Evolutionary conservation across 2,888 invertebrate species (phyloP).

Genomic region (Eupithecia abbreviata): DNA sequence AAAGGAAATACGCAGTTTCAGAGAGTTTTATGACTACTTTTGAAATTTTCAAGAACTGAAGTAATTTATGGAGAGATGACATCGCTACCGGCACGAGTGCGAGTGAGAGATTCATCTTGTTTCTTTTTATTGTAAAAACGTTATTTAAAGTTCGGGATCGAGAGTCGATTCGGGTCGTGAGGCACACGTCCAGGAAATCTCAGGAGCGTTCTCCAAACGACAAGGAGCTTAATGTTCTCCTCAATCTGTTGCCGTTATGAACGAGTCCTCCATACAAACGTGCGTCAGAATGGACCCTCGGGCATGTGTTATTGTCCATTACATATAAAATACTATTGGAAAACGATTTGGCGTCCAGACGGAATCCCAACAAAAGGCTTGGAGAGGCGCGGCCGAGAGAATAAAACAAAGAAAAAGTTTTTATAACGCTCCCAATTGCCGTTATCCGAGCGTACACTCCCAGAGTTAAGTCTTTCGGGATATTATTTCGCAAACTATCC

Average conservation of each 20-base stretch:
- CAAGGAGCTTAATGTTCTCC: slow-evolving; percentile 39
- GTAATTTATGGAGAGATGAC: slow-evolving; percentile 41
- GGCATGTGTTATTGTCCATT: slow-evolving; percentile 75
- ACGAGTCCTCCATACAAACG: slow-evolving; percentile 49
- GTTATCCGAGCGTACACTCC: slow-evolving; percentile 55
- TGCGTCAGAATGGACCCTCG: slow-evolving; percentile 54
- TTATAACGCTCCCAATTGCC: slow-evolving; percentile 67
- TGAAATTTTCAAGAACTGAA: slow-evolving; percentile 36
- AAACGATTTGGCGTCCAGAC: slow-evolving; percentile 76
- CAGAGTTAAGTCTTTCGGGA: slow-evolving; percentile 43
- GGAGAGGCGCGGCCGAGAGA: slow-evolving; percentile 48
- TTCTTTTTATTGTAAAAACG: not conserved
- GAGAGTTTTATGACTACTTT: slow-evolving; percentile 40
- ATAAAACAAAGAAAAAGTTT: slow-evolving; percentile 77
- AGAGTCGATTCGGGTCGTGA: not conserved
- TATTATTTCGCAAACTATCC: slow-evolving; percentile 41
- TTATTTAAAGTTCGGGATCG: not conserved
- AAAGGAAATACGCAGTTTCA: slow-evolving; percentile 54
- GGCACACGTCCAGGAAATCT: not conserved
- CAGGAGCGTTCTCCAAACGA: slow-evolving; percentile 22
- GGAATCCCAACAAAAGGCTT: slow-evolving; percentile 50
- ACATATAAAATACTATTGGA: slow-evolving; percentile 77
- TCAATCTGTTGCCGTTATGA: slow-evolving; percentile 47
- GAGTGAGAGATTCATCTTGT: not conserved
- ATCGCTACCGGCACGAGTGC: slow-evolving; percentile 27